Evolutionary conservation across 2,888 invertebrate genomes (phyloP).

Genomic region (Melipona beecheii): DNA sequence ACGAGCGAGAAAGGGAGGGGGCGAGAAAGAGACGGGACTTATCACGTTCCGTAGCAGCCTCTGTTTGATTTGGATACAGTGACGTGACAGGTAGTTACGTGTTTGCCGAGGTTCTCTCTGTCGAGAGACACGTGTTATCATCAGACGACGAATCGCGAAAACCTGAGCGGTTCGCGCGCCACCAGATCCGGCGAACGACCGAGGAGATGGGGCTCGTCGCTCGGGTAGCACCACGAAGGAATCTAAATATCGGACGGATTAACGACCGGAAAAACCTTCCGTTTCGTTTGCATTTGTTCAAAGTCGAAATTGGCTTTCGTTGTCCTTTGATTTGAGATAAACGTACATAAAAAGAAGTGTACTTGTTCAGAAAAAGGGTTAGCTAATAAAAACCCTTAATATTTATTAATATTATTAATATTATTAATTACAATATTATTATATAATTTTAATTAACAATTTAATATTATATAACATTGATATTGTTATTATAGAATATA

Average conservation of each 20-base stretch:
- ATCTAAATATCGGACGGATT: neutral
- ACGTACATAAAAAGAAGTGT: neutral
- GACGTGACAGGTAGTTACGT: conserved; percentile 68
- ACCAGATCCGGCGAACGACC: neutral
- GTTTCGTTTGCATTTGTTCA: too few relatives aligned
- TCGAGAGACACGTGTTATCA: conserved; percentile 59
- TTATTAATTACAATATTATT: too few relatives aligned
- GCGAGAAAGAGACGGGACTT: conserved; percentile 43
- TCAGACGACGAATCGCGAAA: conserved; percentile 50
- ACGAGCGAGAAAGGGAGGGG: neutral
- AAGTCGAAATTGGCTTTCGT: too few relatives aligned
- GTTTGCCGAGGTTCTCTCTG: conserved; percentile 60
- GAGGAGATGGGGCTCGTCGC: neutral
- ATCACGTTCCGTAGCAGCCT: conserved; percentile 63
- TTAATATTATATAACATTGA: too few relatives aligned
- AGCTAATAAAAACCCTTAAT: too few relatives aligned
- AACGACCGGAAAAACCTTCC: too few relatives aligned
- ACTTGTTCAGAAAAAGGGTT: too few relatives aligned
- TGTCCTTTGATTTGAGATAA: neutral
- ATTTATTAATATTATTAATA: too few relatives aligned
- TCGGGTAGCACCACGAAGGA: neutral
- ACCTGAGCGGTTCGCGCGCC: neutral
- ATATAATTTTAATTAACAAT: too few relatives aligned
- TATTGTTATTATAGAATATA: too few relatives aligned
- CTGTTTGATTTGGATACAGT: conserved; percentile 67